Evolutionary conservation across 2,888 invertebrate genomes (phyloP), one percentile per base, ranked within the genome.

Genomic region (Eulithis testata): DNA sequence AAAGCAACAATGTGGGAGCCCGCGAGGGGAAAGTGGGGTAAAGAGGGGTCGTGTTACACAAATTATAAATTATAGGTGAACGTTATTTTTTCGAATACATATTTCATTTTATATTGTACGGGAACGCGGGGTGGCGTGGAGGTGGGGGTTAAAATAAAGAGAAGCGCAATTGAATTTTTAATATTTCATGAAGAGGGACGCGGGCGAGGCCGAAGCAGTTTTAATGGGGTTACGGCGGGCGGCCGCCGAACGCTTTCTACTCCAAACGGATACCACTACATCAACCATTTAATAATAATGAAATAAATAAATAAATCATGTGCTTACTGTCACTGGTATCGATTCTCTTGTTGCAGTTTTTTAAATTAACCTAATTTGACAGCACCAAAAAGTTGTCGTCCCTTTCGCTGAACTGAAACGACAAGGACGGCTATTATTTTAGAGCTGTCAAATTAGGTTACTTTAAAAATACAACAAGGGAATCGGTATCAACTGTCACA

Each of bases 101-200:
- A 90, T 92, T 90, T 91, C 90, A 92, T 92, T 92, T 91, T 89
- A 89, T 90, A 90, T 90, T 90, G 88, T 91, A 87, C 83, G 83
- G 83, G 83, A 84, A 84, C 81, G 83, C 79, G 81, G 82, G 87
- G 85, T 81, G 87, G 85, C 83, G 83, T 81, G 82, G 83, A 14
- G 86, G 84, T 86, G 89, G 90, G 90, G 86, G 90, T 89, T 90
- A 90, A 91, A 92, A 93, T 93, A 93, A 92, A 93, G 91, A 93
- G 93, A 90, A 91, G 90, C 90, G 91, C 93, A 91, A 93, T 92
- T 92, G 91, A 92, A 92, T 93, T 92, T 93, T 93, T 92, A 93
- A 93, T 93, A 93, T 93, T 93, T 91, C 90, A 93, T 91, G 93
- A 92, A 92, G 90, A 90, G 93, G 90, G 89, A 85, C 85, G 88